Evolutionary conservation across 1,140 invertebrate genomes (phyloP).

Genomic region (Macrobrachium nipponense): DNA sequence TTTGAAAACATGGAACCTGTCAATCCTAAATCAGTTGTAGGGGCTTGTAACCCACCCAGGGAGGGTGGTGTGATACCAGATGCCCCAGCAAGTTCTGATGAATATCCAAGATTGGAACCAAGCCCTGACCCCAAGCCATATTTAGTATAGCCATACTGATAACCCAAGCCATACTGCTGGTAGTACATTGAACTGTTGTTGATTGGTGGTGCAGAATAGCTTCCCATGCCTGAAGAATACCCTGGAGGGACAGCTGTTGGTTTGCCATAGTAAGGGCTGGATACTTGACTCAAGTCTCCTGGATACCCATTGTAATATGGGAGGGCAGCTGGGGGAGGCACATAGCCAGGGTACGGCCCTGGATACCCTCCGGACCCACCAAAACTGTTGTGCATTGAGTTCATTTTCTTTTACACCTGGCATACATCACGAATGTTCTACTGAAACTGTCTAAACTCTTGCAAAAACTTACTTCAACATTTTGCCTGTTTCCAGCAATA

Average conservation of each 20-base stretch:
- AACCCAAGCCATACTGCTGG: constrained; percentile 64
- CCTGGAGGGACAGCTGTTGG: constrained; percentile 62
- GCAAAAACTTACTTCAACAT: too few relatives aligned
- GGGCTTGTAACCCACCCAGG: constrained; percentile 61
- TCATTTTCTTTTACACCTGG: constrained; percentile 60
- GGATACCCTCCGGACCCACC: constrained; percentile 64
- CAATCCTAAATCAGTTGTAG: constrained; percentile 62
- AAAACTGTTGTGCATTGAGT: constrained; percentile 65
- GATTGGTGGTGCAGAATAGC: constrained; percentile 60
- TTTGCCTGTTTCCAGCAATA: too few relatives aligned
- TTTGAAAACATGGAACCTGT: constrained; percentile 64
- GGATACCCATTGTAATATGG: constrained; percentile 64
- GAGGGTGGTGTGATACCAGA: constrained; percentile 62
- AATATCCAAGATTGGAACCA: constrained; percentile 55
- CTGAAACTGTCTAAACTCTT: neutral
- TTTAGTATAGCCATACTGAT: constrained; percentile 64
- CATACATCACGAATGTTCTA: constrained; percentile 36
- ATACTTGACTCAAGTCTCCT: constrained; percentile 62
- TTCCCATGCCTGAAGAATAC: constrained; percentile 63
- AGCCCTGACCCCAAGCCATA: constrained; percentile 61
- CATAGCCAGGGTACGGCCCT: constrained; percentile 63
- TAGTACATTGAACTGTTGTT: constrained; percentile 64
- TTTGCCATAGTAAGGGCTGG: constrained; percentile 64
- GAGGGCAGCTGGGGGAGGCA: constrained; percentile 63
- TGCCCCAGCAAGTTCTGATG: constrained; percentile 60